These are phyloP conservation scores for Coelopa pilipes DNA, from an alignment of 2,888 invertebrate species.

Conservation along the genomic window DNA sequence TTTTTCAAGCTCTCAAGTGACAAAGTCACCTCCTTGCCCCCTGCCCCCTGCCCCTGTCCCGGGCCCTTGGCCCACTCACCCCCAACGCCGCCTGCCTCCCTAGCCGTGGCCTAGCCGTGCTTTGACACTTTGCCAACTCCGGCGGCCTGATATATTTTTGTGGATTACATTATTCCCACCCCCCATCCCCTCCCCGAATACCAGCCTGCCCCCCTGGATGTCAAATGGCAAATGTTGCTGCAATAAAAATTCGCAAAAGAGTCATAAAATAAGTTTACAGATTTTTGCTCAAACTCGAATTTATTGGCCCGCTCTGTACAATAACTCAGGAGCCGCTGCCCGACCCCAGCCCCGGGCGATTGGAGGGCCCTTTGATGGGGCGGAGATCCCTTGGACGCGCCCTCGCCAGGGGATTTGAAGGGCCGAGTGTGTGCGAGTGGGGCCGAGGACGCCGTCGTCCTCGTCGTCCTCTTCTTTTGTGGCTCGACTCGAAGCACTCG, in stretches of 20 bases:
- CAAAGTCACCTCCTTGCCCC: slow-evolving; percentile 23
- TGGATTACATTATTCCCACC: slow-evolving; percentile 18
- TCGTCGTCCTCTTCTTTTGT: too few relatives aligned
- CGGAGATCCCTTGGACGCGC: too few relatives aligned
- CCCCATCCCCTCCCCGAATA: too few relatives aligned
- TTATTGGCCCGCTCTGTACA: slow-evolving; percentile 19
- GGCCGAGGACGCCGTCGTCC: too few relatives aligned
- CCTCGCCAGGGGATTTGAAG: too few relatives aligned
- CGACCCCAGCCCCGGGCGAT: too few relatives aligned
- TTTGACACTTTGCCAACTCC: slow-evolving; percentile 33
- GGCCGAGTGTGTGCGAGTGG: too few relatives aligned
- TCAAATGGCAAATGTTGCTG: slow-evolving; percentile 19
- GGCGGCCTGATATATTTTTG: slow-evolving; percentile 9
- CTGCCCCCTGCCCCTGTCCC: not conserved
- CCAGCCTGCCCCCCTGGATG: not conserved
- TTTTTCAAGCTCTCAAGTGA: slow-evolving; percentile 32
- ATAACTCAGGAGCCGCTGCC: too few relatives aligned
- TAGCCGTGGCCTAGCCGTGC: not conserved
- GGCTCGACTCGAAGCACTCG: too few relatives aligned
- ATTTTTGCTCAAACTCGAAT: slow-evolving; percentile 27
- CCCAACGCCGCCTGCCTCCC: not conserved
- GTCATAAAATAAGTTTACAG: slow-evolving; percentile 31
- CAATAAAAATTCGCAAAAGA: slow-evolving; percentile 28
- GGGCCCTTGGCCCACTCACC: not conserved
- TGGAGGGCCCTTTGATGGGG: too few relatives aligned